Conservation (phyloP, 2,113 vertebrate genomes). For the Plotosus lineatus region DNA sequence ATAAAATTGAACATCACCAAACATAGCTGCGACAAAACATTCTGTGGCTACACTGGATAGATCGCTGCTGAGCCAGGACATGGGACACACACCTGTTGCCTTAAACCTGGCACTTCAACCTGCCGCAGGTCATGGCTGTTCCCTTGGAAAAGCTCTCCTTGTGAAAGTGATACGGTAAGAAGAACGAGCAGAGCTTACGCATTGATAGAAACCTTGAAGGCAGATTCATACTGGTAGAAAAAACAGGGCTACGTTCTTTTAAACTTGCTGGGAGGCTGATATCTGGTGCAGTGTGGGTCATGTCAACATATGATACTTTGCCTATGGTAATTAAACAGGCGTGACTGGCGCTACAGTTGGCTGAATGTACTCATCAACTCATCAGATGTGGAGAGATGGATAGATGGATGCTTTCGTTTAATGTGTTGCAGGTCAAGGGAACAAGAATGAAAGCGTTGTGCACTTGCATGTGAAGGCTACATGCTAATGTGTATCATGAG, state of each 20-base stretch:
- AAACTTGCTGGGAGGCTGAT: constrained; percentile 3
- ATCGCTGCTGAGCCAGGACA: neutral
- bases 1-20: constrained; percentile 26
- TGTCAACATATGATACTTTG: constrained; percentile 42
- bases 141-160: constrained; percentile 15
- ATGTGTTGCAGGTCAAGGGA: neutral
- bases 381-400: neutral
- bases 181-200: neutral
- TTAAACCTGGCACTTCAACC: constrained; percentile 28
- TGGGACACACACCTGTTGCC: neutral
- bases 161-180: constrained; percentile 35
- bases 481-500: constrained; percentile 52
- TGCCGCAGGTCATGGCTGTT: neutral
- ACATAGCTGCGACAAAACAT: constrained; percentile 37
- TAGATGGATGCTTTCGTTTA: neutral
- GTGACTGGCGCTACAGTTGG: neutral
- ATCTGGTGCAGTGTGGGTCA: neutral
- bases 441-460: neutral
- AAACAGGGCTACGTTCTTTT: neutral
- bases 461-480: constrained; percentile 40
- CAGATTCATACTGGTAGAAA: neutral
- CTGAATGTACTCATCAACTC: neutral
- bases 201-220: constrained; percentile 8
- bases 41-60: constrained; percentile 27
- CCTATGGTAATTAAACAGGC: constrained; percentile 1